These are phyloP conservation scores for Liodrosophila aerea DNA, from an alignment of 2,888 invertebrate species.

Conservation along the genomic window DNA sequence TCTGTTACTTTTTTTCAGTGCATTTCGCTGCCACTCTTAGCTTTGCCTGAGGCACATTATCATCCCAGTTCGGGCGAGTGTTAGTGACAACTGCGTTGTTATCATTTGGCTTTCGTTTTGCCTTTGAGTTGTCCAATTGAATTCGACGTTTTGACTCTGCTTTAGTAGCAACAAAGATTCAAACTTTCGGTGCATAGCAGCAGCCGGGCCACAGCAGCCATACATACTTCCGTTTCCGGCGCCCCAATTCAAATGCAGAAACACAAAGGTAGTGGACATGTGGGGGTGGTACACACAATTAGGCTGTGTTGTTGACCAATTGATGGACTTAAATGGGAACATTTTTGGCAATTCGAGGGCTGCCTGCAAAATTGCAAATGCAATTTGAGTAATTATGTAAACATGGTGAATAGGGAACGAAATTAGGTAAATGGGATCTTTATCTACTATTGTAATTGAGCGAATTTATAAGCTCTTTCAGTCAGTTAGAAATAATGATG, in stretches of 20 bases:
- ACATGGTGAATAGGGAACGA: no score
- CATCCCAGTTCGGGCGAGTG: constrained; percentile 34
- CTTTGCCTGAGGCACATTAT: constrained; percentile 25
- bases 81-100: constrained; percentile 48
- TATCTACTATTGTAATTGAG: no score
- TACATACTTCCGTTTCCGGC: constrained; percentile 68
- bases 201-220: constrained; percentile 37
- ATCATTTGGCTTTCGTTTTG: constrained; percentile 26
- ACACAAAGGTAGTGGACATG: neutral
- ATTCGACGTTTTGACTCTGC: constrained; percentile 11
- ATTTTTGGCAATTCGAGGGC: no score
- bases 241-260: constrained; percentile 41
- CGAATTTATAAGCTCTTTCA: no score
- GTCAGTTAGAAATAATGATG: no score
- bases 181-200: constrained; percentile 26
- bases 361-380: no score
- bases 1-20: no score
- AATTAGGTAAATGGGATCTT: no score
- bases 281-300: constrained; percentile 31
- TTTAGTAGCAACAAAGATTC: constrained; percentile 47
- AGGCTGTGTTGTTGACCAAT: constrained; percentile 50
- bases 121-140: constrained; percentile 18
- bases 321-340: constrained; percentile 46
- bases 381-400: no score
- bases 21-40: constrained; percentile 4